Evolutionary conservation across 92 coral and sea anemone species (phyloP), one percentile per base, ranked within the genome.

Genomic region (Nematostella vectensis): DNA sequence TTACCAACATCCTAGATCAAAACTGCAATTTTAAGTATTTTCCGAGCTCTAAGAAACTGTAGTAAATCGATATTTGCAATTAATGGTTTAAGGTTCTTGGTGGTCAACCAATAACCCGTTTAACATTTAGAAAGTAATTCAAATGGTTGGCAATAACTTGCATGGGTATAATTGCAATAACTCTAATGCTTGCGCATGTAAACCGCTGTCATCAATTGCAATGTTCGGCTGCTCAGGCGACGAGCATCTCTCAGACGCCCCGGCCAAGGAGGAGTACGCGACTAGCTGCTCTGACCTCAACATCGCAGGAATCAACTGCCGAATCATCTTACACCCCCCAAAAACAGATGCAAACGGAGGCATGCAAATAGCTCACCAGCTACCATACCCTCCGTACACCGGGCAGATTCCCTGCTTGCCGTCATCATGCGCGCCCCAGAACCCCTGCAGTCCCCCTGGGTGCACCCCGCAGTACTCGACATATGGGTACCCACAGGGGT

Each of bases 301-400:
- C 31, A 55, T 69, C 17, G 83, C 75, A 17, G 75, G 78, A 51
- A 59, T 74, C 20, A 68, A 81, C 55, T 81, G 88, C 57, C 70
- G 78, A 57, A 75, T 81, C 55, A 47, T 68, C 29, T 81, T 82
- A 24, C 77, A 75, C 4, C 88, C 83, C n/a, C 88, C 88, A 29
- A 50, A 47, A 24, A 61, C 73, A 16, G 81, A 79, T 57, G 58
- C 78, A 54, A 60, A 71, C 50, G 48, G 67, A 18, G 65, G 59
- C 11, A 27, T 72, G 49, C 67, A 75, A 3, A 54, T 66, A 55
- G 44, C 56, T 50, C 80, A 63, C 16, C 70, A 68, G 50, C 27
- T 61, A 33, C 87, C 69, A 26, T 79, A 79, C 62, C 76, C 61
- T 19, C 68, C 77, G 48, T 44, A 62, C 31, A 18, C 47, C 48